These are phyloP conservation scores for Limnephilus rhombicus DNA, from an alignment of 2,888 invertebrate species.

Conservation along the genomic window DNA sequence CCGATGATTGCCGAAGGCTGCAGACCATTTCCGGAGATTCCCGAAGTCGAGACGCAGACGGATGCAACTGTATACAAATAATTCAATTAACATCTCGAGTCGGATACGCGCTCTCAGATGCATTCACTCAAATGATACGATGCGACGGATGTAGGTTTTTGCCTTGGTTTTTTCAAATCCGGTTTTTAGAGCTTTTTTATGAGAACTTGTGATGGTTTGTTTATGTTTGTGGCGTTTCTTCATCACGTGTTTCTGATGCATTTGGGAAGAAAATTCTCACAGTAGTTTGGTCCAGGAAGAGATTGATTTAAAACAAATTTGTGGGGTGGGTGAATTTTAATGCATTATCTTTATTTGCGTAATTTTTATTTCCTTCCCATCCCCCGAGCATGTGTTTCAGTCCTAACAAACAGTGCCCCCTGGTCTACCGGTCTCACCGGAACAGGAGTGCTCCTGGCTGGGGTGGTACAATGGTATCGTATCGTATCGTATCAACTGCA, in stretches of 20 bases:
- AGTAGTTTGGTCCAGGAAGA: neutral
- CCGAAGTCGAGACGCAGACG: neutral
- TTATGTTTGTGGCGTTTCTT: neutral
- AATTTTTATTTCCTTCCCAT: too few species aligned
- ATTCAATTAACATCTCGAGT: conserved; percentile 22
- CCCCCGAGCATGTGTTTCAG: too few species aligned
- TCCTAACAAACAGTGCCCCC: too few species aligned
- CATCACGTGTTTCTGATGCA: neutral
- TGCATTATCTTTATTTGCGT: too few species aligned
- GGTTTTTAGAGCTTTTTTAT: neutral
- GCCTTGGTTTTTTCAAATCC: conserved; percentile 9
- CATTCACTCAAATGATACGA: neutral
- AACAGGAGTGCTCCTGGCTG: too few species aligned
- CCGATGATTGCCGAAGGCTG: neutral
- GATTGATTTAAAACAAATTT: neutral
- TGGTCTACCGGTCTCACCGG: too few species aligned
- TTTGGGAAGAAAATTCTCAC: too few species aligned
- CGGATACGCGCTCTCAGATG: conserved; percentile 4
- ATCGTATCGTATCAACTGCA: too few species aligned
- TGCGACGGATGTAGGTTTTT: conserved; percentile 21
- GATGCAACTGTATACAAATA: neutral
- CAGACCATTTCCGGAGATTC: neutral
- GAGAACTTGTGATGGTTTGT: neutral
- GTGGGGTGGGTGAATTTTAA: too few species aligned
- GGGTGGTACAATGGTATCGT: too few species aligned